These are phyloP conservation scores for Megaptera novaeangliae DNA, from an alignment of 2,113 vertebrate genomes.

Conservation along the genomic window DNA sequence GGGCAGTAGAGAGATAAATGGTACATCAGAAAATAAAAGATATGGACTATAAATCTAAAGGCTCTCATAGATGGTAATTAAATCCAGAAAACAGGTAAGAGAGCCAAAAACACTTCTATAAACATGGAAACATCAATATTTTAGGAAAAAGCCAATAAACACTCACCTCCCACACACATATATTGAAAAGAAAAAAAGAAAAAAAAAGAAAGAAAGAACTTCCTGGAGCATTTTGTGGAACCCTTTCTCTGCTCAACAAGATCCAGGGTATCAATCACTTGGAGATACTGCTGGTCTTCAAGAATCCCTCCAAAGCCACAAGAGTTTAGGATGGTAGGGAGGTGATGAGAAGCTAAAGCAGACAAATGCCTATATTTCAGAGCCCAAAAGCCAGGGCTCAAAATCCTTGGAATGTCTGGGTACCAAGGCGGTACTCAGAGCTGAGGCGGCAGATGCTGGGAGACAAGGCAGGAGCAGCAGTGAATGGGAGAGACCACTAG, in stretches of 20 bases:
- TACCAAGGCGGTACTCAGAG: fast-evolving
- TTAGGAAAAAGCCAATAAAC: neutral
- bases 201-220: neutral
- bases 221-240: neutral
- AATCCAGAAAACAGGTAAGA: neutral
- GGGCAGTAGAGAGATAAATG: neutral
- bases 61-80: neutral
- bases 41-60: neutral
- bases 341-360: neutral
- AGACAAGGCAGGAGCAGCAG: fast-evolving
- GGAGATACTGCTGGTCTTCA: neutral
- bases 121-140: neutral
- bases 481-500: neutral
- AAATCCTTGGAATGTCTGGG: neutral
- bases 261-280: neutral
- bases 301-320: neutral
- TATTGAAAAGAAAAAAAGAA: neutral
- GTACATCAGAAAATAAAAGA: neutral
- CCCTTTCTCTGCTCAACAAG: fast-evolving
- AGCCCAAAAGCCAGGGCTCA: neutral
- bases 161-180: neutral
- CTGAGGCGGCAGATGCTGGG: neutral
- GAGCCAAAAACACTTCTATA: neutral
- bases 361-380: neutral
- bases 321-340: neutral